A percentile compares a stretch with the other conserved stretches of the same genome.
phyloP scores from a whole-genome alignment of 1,140 invertebrate species.

The Riptortus pedestris region DNA sequence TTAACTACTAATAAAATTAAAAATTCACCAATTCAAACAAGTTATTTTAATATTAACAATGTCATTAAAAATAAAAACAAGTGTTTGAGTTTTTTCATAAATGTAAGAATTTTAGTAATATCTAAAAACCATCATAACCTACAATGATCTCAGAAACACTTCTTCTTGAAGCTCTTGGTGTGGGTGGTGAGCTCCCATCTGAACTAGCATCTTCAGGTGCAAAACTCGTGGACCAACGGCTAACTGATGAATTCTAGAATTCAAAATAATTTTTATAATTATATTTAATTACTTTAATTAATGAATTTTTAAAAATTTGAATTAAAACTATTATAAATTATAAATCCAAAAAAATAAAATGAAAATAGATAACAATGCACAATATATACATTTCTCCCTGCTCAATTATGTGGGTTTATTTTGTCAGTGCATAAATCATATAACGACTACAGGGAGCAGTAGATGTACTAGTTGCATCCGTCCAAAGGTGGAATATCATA shows the following conservation, averaged over 20 bases:
- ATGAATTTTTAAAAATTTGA: background rate
- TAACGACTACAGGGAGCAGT: too few species aligned
- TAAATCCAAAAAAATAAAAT: background rate
- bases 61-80: background rate
- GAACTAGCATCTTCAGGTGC: conserved; percentile 17
- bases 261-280: background rate
- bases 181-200: conserved; percentile 14
- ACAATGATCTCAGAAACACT: conserved; percentile 6
- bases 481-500: too few species aligned
- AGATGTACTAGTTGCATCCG: too few species aligned
- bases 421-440: too few species aligned
- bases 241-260: background rate
- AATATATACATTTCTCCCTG: too few species aligned
- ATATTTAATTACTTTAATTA: background rate
- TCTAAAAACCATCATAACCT: background rate
- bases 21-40: too few species aligned
- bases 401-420: too few species aligned
- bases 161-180: conserved; percentile 19
- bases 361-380: too few species aligned
- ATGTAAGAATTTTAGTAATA: too few species aligned
- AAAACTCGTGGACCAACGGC: conserved; percentile 21
- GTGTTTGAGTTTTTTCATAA: too few species aligned
- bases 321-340: too few species aligned
- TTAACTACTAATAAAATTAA: too few species aligned
- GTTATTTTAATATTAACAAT: background rate